phyloP scores from a whole-genome alignment of 2,797 vertebrate species.

The Coendou prehensilis region DNA sequence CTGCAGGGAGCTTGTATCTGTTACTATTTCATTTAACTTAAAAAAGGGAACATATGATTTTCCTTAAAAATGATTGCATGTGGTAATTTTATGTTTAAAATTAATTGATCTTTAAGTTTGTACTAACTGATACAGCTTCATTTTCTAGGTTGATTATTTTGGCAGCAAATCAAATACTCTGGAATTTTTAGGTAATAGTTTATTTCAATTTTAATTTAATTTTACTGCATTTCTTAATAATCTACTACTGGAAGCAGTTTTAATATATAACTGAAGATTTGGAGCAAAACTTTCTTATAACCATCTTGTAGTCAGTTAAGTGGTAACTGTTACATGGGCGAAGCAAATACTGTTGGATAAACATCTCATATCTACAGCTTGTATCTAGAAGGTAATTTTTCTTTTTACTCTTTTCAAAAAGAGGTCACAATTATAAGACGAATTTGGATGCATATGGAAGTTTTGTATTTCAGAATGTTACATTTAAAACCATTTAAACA shows the following conservation, averaged over 20 bases:
- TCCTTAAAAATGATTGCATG: not conserved
- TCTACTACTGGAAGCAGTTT: not conserved
- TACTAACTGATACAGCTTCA: not conserved
- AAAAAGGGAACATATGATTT: not conserved
- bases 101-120: not conserved
- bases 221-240: not conserved
- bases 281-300: not conserved
- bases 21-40: not conserved
- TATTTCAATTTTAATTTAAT: constrained; percentile 2
- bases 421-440: not conserved
- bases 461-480: constrained; percentile 5
- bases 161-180: not conserved
- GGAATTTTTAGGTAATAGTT: not conserved
- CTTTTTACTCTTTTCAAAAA: not conserved
- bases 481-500: not conserved
- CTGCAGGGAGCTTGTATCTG: not conserved
- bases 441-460: not conserved
- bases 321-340: not conserved
- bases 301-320: not conserved
- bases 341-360: not conserved
- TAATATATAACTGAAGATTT: not conserved
- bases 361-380: not conserved
- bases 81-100: constrained; percentile 2
- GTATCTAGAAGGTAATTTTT: not conserved
- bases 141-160: not conserved